A percentile compares a stretch with the other conserved stretches of the same genome.
phyloP scores from a whole-genome alignment of 1,140 invertebrate species.

The Oryctes rhinoceros region DNA sequence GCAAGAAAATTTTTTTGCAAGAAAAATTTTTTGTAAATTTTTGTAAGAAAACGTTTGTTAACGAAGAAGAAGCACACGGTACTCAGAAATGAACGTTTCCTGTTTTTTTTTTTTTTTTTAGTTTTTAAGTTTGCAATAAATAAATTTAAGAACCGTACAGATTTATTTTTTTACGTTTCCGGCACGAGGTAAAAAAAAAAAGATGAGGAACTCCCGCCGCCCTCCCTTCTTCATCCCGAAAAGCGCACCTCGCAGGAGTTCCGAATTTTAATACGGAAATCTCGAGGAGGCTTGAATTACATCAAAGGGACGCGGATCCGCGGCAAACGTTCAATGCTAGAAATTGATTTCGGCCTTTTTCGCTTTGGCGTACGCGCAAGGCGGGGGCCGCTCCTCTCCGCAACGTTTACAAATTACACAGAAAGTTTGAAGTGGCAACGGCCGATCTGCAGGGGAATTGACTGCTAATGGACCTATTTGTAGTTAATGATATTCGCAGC shows the following conservation, averaged over 20 bases:
- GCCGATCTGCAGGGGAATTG: slow-evolving; percentile 44
- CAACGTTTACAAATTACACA: slow-evolving; percentile 49
- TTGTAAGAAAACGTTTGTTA: too few relatives aligned
- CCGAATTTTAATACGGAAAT: neutral
- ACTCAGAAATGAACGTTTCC: too few relatives aligned
- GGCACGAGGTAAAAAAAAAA: too few relatives aligned
- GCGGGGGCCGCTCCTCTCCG: neutral
- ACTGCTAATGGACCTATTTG: slow-evolving; percentile 50
- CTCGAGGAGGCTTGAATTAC: slow-evolving; percentile 38
- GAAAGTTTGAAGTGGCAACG: slow-evolving; percentile 47
- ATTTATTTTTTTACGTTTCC: too few relatives aligned
- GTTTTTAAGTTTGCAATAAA: too few relatives aligned
- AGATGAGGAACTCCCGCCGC: too few relatives aligned
- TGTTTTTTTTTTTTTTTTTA: too few relatives aligned
- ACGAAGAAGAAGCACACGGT: too few relatives aligned
- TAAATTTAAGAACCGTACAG: too few relatives aligned
- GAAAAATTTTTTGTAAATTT: too few relatives aligned
- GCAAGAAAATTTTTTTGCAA: too few relatives aligned
- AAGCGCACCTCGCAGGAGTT: neutral
- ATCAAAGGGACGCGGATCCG: neutral
- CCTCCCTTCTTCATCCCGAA: neutral
- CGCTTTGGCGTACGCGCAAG: neutral
- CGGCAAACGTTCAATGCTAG: slow-evolving; percentile 46
- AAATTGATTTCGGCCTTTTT: slow-evolving; percentile 50
- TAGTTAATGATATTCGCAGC: slow-evolving; percentile 23